Conservation (phyloP, 2,797 vertebrate genomes). For the Pangasius sanitwongsei region DNA sequence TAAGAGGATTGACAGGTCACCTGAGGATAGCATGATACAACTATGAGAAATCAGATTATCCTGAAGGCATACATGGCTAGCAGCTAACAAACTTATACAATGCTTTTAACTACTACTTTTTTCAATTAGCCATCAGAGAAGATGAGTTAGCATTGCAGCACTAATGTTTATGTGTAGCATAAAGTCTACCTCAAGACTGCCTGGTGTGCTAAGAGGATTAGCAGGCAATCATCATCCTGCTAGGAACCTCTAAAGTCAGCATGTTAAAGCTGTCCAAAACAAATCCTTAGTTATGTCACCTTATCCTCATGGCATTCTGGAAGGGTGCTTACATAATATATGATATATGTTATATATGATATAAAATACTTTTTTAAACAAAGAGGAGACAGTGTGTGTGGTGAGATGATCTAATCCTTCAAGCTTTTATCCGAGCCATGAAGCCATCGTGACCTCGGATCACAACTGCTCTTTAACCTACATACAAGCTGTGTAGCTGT, state of each 20-base stretch:
- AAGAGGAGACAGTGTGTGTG: background rate
- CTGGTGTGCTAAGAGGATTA: constrained; percentile 25
- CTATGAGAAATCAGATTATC: background rate
- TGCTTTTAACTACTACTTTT: background rate
- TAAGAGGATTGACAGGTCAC: background rate
- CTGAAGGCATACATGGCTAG: background rate
- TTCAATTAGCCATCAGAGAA: background rate
- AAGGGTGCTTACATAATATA: background rate
- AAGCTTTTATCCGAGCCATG: background rate
- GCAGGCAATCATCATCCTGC: constrained; percentile 2
- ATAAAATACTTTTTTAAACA: background rate
- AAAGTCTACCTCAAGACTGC: background rate
- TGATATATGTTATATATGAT: no score
- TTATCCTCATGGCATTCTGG: background rate
- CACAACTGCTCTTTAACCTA: background rate
- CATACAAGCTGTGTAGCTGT: background rate
- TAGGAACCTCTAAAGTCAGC: constrained; percentile 22
- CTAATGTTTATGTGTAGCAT: background rate
- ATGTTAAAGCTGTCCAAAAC: constrained; percentile 19
- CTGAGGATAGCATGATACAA: background rate
- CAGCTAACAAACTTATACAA: background rate
- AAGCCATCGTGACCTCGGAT: background rate
- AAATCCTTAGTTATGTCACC: constrained; percentile 1
- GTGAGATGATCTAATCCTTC: background rate
- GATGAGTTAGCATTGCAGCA: background rate